Percentiles rank a stretch among this genome's conserved stretches.
These are phyloP conservation scores for Latrodectus geometricus DNA, from an alignment of 1,140 invertebrate species.

Conservation along the genomic window DNA sequence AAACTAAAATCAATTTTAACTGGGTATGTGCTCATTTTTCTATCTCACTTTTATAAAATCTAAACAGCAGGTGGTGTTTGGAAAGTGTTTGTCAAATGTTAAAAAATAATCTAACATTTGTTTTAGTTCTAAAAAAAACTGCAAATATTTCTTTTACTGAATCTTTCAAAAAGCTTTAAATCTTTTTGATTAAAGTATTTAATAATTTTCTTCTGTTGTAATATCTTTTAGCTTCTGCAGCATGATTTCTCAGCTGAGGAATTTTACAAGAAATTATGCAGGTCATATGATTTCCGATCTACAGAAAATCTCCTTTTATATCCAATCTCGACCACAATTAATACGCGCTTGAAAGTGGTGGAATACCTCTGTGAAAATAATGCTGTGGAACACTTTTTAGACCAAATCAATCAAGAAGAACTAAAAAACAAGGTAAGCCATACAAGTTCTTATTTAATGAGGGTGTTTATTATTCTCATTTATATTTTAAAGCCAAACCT, in stretches of 20 bases:
- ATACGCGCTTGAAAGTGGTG: neutral
- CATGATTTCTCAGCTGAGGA: conserved; percentile 4
- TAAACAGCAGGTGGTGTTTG: no score
- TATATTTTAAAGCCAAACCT: no score
- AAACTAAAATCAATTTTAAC: conserved; percentile 25
- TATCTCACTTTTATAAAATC: no score
- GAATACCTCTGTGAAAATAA: conserved; percentile 3
- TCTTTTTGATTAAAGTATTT: no score
- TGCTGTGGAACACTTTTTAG: neutral
- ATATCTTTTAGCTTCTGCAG: neutral
- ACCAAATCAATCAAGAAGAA: neutral
- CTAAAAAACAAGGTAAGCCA: conserved; percentile 22
- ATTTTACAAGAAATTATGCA: conserved; percentile 11
- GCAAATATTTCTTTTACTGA: no score
- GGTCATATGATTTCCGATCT: neutral
- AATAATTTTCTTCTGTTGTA: neutral
- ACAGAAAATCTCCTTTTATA: neutral
- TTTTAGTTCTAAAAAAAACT: no score
- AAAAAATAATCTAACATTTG: no score
- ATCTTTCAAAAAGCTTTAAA: no score
- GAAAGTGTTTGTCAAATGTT: no score
- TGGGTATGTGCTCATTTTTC: conserved; percentile 19
- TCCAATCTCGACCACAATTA: neutral
- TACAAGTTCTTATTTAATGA: no score
- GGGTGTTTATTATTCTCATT: no score